Conservation (phyloP, 1,140 invertebrate species). For the Heliconius hewitsoni region DNA sequence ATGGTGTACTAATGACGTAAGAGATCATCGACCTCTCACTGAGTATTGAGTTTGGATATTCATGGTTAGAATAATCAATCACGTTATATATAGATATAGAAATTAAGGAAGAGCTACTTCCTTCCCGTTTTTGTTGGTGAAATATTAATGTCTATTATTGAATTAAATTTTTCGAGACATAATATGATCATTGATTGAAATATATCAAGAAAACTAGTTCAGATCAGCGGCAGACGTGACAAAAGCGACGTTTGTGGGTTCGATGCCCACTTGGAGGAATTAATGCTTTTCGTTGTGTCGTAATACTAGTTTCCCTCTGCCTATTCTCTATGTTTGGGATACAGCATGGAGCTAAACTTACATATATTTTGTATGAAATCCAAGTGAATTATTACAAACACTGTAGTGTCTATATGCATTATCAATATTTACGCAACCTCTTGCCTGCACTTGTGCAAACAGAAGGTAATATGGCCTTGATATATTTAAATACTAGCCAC, state of each 20-base stretch:
- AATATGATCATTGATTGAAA: not conserved
- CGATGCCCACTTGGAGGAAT: too few species aligned
- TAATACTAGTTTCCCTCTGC: too few species aligned
- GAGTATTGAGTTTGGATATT: conserved; percentile 50
- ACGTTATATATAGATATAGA: conserved; percentile 30
- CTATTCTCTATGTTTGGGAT: too few species aligned
- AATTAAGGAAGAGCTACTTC: conserved; percentile 38
- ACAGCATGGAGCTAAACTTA: not conserved
- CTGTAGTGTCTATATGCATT: conserved; percentile 8
- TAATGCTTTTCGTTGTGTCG: too few species aligned
- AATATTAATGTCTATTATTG: not conserved
- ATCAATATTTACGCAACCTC: conserved; percentile 25
- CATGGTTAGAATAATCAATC: conserved; percentile 50
- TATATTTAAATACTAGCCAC: conserved; percentile 37
- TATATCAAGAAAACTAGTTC: too few species aligned
- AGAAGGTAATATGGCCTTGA: conserved; percentile 25
- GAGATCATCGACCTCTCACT: conserved; percentile 53
- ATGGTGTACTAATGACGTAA: conserved; percentile 66
- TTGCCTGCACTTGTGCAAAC: conserved; percentile 40
- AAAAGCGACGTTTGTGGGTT: too few species aligned
- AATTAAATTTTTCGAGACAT: too few species aligned
- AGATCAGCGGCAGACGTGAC: too few species aligned
- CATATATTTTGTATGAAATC: not conserved
- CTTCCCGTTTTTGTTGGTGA: conserved; percentile 21
- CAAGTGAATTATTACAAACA: not conserved